Evolutionary conservation across 2,113 vertebrate species (phyloP).

Genomic region (Anas platyrhynchos): DNA sequence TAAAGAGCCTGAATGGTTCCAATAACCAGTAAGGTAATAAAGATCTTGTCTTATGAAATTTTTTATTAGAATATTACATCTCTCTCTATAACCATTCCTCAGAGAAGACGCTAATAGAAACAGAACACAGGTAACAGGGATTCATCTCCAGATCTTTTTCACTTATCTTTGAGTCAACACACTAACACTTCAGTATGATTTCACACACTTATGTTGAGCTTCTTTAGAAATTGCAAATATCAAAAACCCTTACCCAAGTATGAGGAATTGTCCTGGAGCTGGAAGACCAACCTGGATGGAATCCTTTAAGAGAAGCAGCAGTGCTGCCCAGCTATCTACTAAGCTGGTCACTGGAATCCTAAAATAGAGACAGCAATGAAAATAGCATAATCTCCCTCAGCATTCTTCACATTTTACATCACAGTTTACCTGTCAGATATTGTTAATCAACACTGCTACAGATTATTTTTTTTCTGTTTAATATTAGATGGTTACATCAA

Average conservation of each 20-base stretch:
- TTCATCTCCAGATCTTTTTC: neutral
- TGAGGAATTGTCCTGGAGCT: constrained; percentile 95
- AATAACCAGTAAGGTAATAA: neutral
- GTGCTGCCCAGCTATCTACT: constrained; percentile 95
- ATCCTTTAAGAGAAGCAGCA: constrained; percentile 93
- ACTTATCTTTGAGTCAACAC: neutral
- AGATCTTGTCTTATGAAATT: neutral
- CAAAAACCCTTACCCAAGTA: constrained; percentile 86
- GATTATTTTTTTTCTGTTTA: neutral
- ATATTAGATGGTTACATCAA: neutral
- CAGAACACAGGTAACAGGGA: neutral
- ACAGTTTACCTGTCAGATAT: neutral
- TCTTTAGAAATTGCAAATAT: neutral
- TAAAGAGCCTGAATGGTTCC: neutral
- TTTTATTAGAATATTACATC: neutral
- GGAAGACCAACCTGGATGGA: constrained; percentile 93
- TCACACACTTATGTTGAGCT: neutral
- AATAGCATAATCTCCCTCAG: neutral
- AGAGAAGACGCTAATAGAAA: neutral
- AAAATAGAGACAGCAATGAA: constrained; percentile 1
- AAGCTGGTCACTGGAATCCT: constrained; percentile 95
- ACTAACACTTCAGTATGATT: neutral
- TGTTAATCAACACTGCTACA: neutral
- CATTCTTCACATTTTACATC: neutral
- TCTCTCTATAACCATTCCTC: neutral